Base-by-base conservation (phyloP, 2,888 invertebrate species). In the Pterostichus madidus region DNA sequence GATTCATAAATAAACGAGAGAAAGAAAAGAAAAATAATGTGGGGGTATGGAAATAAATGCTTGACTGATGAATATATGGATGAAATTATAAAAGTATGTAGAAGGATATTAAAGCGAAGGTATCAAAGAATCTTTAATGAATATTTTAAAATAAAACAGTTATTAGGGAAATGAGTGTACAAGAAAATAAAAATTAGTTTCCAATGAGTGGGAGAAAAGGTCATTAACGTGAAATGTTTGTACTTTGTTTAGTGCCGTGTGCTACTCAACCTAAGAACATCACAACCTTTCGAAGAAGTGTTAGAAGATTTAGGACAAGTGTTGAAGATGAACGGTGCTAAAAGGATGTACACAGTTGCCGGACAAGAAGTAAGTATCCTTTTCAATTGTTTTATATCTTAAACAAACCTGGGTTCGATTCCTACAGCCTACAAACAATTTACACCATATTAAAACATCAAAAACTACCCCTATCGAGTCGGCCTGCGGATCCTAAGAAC, bases 201-300 rank as follows among this genome's bases (percentile, higher is more conserved):
- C 24, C 3, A 24, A 1, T 2, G 24, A 52, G 13, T 8, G n/a
- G 13, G n/a, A 13, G n/a, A 13, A n/a, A 52, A 52, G 24, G 24
- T 24, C 24, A 13, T 52, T 52, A 52, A 52, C 5, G 11, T 24
- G 10, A 10, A 17, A 24, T 8, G 6, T 39, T 3, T 39, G 39
- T 3, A 39, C 39, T 64, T 64, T 32, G 39, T 88, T 7, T 91
- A 97, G 96, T 97, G 97, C 89, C 95, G 97, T 84, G 97, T 98
- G 73, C 91, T 98, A 85, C 91, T 98, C 84, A 98, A 98, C 89
- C 93, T 98, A 86, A 94, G 97, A 85, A 98, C 98, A 15, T 95
- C 96, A 39, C 98, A 98, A 88, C 97, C 97, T 0, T 98, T 98
- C 88, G 98, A 98, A 90, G 98, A 98, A 88, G 97, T 98, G 44